Evolutionary conservation across 2,113 vertebrate genomes (phyloP), one percentile per base, ranked within the genome.

Genomic region (Pollachius pollachius): DNA sequence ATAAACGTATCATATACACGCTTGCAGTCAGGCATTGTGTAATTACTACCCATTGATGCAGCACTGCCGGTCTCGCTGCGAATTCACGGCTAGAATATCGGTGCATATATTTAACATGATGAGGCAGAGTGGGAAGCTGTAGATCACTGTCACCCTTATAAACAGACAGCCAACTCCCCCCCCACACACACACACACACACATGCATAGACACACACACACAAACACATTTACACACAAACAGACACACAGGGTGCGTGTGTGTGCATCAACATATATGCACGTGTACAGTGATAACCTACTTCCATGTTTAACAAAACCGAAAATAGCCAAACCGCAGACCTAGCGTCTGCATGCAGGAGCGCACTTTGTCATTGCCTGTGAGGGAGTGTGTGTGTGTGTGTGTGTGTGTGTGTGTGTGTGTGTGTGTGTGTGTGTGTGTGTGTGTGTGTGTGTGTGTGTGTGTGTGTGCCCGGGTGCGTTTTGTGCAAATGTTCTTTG

Each of bases 41-140:
- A 86, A 90, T 89, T 89, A 78, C 69, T 21, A 73, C 52, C 74
- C 62, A 80, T 67, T 88, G 88, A 85, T 82, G 79, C 80, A 85
- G 71, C 4, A 16, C 71, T 74, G 48, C 75, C 66, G 34, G n/a
- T 70, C 80, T 76, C 75, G 67, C 79, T 48, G 5, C 67, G 60
- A 81, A 70, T 79, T 83, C 41, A 73, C 79, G 76, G 77, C 57
- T 75, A 75, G 52, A 76, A 69, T 61, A 85, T 66, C 17, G 61
- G 21, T 64, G 73, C 71, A 63, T 74, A 82, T 81, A 82, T 84
- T 30, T 76, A 84, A 78, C 70, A 74, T 77, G 71, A 37, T 1
- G 16, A 65, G 74, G 56, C 77, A 30, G 64, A 80, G 71, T 60
- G 72, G 62, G 27, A 64, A 79, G 80, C 71, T 78, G 81, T 65